Percentiles rank a stretch among this genome's conserved stretches.
phyloP scores from a whole-genome alignment of 2,888 invertebrate species.

The Kryphioiulus occultus region DNA sequence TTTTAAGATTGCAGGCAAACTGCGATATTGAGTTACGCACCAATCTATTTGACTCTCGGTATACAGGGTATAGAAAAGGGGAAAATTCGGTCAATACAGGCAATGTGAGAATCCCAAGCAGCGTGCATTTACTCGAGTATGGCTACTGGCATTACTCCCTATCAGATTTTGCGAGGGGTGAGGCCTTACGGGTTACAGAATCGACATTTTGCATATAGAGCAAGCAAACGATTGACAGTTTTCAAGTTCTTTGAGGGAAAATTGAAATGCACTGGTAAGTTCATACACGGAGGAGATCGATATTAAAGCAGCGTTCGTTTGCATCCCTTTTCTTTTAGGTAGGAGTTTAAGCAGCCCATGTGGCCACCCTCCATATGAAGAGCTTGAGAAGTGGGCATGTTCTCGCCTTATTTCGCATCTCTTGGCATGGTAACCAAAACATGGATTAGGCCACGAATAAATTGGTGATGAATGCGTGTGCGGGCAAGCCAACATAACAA shows the following conservation, averaged over 20 bases:
- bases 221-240: neutral
- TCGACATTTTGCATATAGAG: slow-evolving; percentile 7
- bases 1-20: no score
- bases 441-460: neutral
- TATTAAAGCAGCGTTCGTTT: neutral
- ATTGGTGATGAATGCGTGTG: neutral
- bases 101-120: neutral
- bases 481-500: neutral
- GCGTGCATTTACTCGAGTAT: neutral
- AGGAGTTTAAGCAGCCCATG: neutral
- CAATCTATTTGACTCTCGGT: no score
- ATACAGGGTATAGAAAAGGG: neutral
- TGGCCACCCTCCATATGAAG: neutral
- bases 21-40: no score
- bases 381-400: neutral
- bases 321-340: neutral
- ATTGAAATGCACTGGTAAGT: neutral
- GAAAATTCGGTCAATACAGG: neutral
- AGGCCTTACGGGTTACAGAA: slow-evolving; percentile 2
- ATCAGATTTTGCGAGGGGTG: neutral
- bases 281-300: neutral
- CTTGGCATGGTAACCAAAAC: neutral
- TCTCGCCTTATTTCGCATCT: neutral
- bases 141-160: neutral
- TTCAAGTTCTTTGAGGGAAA: neutral